Conservation (phyloP, 2,888 invertebrate species). For the Scaptomyza polygonia region DNA sequence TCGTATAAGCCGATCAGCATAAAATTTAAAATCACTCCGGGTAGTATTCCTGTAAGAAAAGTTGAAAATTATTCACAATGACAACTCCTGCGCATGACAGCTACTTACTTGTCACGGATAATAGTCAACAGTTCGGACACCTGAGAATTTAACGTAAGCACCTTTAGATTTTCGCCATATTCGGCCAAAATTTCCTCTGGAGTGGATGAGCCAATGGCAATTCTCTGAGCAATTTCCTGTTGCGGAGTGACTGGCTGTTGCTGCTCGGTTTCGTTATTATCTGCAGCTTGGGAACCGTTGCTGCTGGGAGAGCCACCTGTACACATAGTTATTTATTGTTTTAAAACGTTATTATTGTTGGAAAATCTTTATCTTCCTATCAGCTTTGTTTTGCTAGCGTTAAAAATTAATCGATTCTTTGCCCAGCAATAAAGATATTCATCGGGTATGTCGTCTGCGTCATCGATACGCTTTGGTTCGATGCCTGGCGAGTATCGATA, state of each 20-base stretch:
- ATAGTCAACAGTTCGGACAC: slow-evolving; percentile 91
- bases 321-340: slow-evolving; percentile 48
- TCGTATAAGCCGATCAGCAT: slow-evolving; percentile 98
- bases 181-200: slow-evolving; percentile 72
- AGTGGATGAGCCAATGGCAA: slow-evolving; percentile 56
- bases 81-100: background rate
- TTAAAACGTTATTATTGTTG: background rate
- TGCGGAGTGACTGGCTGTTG: slow-evolving; percentile 25
- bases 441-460: background rate
- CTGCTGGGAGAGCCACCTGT: slow-evolving; percentile 70
- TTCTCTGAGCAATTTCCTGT: slow-evolving; percentile 20
- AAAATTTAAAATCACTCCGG: slow-evolving; percentile 98
- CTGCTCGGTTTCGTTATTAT: slow-evolving; percentile 44
- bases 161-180: slow-evolving; percentile 83
- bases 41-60: slow-evolving; percentile 90
- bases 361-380: background rate
- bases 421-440: background rate
- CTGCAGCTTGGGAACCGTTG: slow-evolving; percentile 61
- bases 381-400: slow-evolving; percentile 27
- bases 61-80: background rate
- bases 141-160: slow-evolving; percentile 82
- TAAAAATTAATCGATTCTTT: slow-evolving; percentile 18
- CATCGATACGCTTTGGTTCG: slow-evolving; percentile 15
- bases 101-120: slow-evolving; percentile 91
- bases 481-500: slow-evolving; percentile 44